Evolutionary conservation across 2,888 invertebrate genomes (phyloP).

Genomic region (Ormyrus labotus): DNA sequence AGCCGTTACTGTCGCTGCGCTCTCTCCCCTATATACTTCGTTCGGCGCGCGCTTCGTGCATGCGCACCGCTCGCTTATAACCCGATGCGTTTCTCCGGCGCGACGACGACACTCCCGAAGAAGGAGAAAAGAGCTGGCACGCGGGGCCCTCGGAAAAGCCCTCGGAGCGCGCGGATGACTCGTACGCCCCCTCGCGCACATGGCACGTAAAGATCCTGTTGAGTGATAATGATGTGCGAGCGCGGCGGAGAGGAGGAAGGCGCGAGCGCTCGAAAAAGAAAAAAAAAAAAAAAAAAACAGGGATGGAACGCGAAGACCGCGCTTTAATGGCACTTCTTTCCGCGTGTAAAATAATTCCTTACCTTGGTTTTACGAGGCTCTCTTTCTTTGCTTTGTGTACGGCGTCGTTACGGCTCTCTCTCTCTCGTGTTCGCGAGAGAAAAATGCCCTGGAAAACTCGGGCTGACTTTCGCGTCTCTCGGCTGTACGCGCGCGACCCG

Average conservation of each 20-base stretch:
- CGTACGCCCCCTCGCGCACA: constrained; percentile 5
- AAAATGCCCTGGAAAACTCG: no score
- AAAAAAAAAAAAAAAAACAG: constrained; percentile 25
- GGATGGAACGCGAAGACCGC: background rate
- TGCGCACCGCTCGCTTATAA: background rate
- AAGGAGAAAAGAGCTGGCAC: background rate
- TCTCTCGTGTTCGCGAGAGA: no score
- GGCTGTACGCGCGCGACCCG: no score
- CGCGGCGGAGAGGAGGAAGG: constrained; percentile 24
- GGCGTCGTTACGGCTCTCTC: background rate
- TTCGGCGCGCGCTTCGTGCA: constrained; percentile 42
- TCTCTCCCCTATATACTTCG: constrained; percentile 31
- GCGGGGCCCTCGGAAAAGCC: constrained; percentile 16
- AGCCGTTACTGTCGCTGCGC: constrained; percentile 62
- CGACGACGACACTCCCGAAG: constrained; percentile 9
- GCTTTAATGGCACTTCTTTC: constrained; percentile 52
- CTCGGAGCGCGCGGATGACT: constrained; percentile 15
- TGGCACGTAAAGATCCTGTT: constrained; percentile 45
- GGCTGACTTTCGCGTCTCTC: no score
- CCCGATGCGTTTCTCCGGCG: background rate
- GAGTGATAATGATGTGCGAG: constrained; percentile 53
- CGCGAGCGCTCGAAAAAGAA: constrained; percentile 30
- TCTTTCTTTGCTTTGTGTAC: constrained; percentile 25
- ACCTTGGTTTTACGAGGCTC: constrained; percentile 14
- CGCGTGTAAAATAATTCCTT: constrained; percentile 49